Conservation (phyloP, 2,888 invertebrate genomes). For the Alloscopus bannaensis region DNA sequence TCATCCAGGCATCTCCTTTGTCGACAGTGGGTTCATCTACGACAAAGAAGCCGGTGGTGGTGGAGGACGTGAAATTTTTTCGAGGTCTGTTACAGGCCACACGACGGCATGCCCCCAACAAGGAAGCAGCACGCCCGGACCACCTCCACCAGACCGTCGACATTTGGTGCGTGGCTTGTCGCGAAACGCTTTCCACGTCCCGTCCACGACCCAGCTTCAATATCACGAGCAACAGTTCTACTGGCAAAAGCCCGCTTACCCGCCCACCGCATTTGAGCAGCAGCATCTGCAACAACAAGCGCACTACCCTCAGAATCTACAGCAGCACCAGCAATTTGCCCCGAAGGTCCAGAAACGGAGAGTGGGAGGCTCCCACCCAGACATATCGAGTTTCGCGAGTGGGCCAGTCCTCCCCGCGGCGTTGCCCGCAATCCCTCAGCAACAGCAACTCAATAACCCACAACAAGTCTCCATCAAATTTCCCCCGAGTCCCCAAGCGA, state of each 20-base stretch:
- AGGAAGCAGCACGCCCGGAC: slow-evolving; percentile 20
- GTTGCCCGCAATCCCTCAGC: slow-evolving; percentile 25
- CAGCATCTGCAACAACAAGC: not conserved
- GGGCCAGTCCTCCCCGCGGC: slow-evolving; percentile 28
- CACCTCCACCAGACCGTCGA: slow-evolving; percentile 49
- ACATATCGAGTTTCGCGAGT: slow-evolving; percentile 39
- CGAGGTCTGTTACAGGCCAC: not conserved
- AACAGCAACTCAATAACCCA: not conserved
- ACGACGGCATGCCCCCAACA: not conserved
- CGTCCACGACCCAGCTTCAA: too few species aligned
- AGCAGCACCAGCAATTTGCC: slow-evolving; percentile 33
- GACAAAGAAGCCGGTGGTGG: slow-evolving; percentile 1
- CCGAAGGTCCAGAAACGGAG: slow-evolving; percentile 29
- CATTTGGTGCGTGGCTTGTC: slow-evolving; percentile 52
- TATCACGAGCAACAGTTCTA: not conserved
- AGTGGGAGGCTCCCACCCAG: slow-evolving; percentile 56
- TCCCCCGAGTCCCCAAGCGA: slow-evolving; percentile 47
- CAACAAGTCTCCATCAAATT: slow-evolving; percentile 52
- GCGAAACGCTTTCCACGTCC: slow-evolving; percentile 53
- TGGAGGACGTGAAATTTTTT: slow-evolving; percentile 1
- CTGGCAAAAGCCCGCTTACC: slow-evolving; percentile 13
- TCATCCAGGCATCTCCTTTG: slow-evolving; percentile 43
- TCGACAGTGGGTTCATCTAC: slow-evolving; percentile 24
- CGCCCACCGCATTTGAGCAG: slow-evolving; percentile 6
- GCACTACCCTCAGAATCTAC: not conserved